Conservation (phyloP, 2,113 vertebrate genomes). For the Cinclus mexicanus region DNA sequence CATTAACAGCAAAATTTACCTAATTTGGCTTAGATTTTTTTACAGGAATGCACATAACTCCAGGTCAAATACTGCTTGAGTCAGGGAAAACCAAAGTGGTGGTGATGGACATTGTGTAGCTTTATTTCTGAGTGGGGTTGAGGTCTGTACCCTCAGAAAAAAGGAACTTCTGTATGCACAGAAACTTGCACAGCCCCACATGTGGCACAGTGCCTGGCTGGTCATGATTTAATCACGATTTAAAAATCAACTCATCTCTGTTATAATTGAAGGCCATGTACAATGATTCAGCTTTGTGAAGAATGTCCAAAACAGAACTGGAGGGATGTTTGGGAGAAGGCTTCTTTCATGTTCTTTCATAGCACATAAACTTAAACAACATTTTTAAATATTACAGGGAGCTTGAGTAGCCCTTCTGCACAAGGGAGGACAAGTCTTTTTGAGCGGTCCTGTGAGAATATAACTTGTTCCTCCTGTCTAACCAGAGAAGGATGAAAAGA, state of each 20-base stretch:
- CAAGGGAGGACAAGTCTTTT: neutral
- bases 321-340: neutral
- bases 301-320: neutral
- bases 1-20: neutral
- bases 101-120: neutral
- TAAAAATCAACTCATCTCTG: neutral
- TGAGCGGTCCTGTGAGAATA: neutral
- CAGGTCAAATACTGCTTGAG: neutral
- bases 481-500: constrained; percentile 41
- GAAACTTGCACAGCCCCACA: neutral
- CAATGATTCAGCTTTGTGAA: neutral
- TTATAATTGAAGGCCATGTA: neutral
- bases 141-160: neutral
- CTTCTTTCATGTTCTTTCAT: neutral
- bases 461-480: constrained; percentile 8
- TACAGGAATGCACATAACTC: neutral
- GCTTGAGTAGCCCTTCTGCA: neutral
- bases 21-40: neutral
- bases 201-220: neutral
- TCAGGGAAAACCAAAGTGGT: neutral
- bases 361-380: neutral
- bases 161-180: neutral
- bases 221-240: neutral
- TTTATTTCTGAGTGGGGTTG: neutral
- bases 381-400: neutral